Percentiles rank a stretch among this genome's conserved stretches.
Evolutionary conservation across 2,113 vertebrate genomes (phyloP).

Genomic region (Uria aalge): DNA sequence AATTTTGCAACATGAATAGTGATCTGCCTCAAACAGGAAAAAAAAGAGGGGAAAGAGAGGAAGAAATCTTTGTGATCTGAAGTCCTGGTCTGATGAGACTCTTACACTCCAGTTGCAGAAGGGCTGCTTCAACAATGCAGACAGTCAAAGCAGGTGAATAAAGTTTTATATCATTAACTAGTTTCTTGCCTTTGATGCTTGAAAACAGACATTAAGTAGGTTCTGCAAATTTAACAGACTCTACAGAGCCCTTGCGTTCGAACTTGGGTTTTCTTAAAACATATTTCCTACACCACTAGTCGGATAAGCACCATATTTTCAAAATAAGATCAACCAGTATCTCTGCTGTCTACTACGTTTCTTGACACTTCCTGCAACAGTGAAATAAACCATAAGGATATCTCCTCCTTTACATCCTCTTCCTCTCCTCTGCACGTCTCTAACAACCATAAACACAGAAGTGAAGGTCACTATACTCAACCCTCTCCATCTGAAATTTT

Average conservation of each 20-base stretch:
- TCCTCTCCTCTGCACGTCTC: neutral
- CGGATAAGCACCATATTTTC: neutral
- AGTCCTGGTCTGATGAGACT: neutral
- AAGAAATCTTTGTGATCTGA: neutral
- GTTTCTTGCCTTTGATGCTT: neutral
- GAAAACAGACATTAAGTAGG: neutral
- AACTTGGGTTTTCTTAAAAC: neutral
- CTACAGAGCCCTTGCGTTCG: neutral
- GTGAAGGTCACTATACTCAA: neutral
- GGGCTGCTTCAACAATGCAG: neutral
- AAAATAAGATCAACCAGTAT: neutral
- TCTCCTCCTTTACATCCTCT: neutral
- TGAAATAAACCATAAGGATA: neutral
- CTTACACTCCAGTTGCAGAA: neutral
- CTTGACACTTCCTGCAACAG: neutral
- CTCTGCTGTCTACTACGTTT: neutral
- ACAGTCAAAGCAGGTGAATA: neutral
- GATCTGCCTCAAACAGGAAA: neutral
- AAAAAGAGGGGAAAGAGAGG: neutral
- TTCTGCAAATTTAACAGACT: neutral
- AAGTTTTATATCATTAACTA: neutral
- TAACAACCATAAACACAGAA: neutral
- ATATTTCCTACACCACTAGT: neutral
- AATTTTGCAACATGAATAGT: slow-evolving; percentile 53
- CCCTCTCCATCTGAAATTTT: neutral